These are phyloP conservation scores for Scomber scombrus DNA, from an alignment of 2,113 vertebrate genomes.

Conservation along the genomic window DNA sequence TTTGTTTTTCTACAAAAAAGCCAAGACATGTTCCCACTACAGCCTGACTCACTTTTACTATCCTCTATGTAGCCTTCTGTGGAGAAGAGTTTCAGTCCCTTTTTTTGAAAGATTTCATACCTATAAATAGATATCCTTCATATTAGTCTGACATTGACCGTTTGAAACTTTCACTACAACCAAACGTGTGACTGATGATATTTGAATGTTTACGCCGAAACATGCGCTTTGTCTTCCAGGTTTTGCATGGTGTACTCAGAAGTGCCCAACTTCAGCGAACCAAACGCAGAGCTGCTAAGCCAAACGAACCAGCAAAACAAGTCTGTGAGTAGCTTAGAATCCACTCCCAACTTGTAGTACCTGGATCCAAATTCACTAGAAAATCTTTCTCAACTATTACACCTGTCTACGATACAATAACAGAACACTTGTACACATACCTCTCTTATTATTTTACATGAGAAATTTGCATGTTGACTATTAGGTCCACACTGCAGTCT, in stretches of 20 bases:
- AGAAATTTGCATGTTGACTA: background rate
- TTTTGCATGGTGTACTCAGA: constrained; percentile 99
- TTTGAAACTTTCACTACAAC: background rate
- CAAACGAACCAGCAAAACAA: constrained; percentile 90
- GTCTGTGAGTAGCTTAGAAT: constrained; percentile 84
- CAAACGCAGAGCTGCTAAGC: constrained; percentile 90
- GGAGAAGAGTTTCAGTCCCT: too few relatives aligned
- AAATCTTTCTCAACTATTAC: background rate
- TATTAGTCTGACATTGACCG: background rate
- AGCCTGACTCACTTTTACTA: background rate
- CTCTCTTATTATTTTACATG: too few relatives aligned
- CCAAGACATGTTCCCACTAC: background rate
- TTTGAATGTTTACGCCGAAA: background rate
- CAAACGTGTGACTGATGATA: background rate
- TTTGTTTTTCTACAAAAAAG: too few relatives aligned
- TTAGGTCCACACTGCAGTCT: background rate
- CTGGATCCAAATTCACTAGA: background rate
- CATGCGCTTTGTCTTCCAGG: constrained; percentile 74
- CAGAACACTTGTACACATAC: background rate
- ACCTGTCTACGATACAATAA: background rate
- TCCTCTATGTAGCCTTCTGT: too few relatives aligned
- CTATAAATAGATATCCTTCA: too few relatives aligned
- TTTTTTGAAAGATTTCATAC: too few relatives aligned
- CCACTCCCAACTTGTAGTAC: background rate
- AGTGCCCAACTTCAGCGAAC: constrained; percentile 99